Base-by-base conservation (phyloP, 2,888 invertebrate genomes). In the Himalopsyche anomala region DNA sequence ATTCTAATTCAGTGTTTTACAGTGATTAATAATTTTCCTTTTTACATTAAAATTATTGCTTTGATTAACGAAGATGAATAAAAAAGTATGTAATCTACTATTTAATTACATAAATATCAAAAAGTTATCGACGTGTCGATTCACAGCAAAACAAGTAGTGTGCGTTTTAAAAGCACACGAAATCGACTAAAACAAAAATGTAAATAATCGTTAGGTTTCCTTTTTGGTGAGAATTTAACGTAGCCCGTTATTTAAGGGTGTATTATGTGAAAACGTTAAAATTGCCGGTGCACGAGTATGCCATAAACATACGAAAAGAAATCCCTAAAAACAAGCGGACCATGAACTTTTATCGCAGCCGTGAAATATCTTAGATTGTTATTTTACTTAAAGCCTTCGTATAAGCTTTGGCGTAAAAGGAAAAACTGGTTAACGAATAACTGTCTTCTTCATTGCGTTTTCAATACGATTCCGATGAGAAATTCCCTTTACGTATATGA, bases 321-420 rank as follows among this genome's bases (percentile, higher is more conserved):
- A 86, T 86, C 85, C 85, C 80, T 62, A 42, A 86, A 86, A 84
- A 84, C 86, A 84, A 86, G 81, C 84, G 83, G 80, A 83, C 85
- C 85, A 79, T 85, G 87, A 87, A 87, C 87, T 87, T 84, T 86
- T 84, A 86, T 84, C 82, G 82, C 80, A 74, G 81, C 82, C 84
- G 69, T 69, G 87, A 87, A 87, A 85, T 87, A 86, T 84, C 82
- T 85, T 83, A 85, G 82, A 79, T 55, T 87, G 87, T 85, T 87
- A 87, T 87, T 87, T 87, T 87, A 83, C 85, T 85, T 83, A 84
- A 87, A 87, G 84, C 81, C 85, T 85, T 81, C 80, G 83, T 74
- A 82, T 84, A 87, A 81, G 82, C 87, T 81, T 85, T 80, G 69
- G 85, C 79, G 84, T 80, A 85, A 84, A 80, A 82, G 84, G 80